Conservation (phyloP, 2,113 vertebrate species). For the Noturus placidus region DNA sequence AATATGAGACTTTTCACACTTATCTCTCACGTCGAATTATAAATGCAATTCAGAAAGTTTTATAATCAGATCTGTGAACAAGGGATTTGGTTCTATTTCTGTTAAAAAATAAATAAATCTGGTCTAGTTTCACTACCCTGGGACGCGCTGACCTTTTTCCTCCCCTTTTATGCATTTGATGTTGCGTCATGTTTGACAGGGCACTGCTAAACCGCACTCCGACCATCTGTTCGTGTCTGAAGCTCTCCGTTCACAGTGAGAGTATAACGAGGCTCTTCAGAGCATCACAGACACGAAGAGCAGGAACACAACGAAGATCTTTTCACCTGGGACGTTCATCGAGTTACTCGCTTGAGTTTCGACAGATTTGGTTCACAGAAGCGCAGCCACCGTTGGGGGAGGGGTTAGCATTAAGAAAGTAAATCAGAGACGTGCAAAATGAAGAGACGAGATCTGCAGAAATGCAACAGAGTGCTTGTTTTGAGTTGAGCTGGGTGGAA, state of each 20-base stretch:
- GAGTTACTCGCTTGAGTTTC: background rate
- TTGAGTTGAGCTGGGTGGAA: no score
- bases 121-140: conserved; percentile 17
- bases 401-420: background rate
- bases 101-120: background rate
- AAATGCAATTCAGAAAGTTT: background rate
- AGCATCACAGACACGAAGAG: background rate
- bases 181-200: conserved; percentile 34
- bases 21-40: background rate
- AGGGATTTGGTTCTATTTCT: background rate
- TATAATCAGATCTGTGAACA: background rate
- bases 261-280: conserved; percentile 21
- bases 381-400: background rate
- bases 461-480: background rate
- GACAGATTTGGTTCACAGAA: background rate
- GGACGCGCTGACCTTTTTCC: conserved; percentile 9
- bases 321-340: background rate
- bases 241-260: conserved; percentile 12
- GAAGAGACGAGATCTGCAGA: background rate
- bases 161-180: conserved; percentile 11
- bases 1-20: background rate
- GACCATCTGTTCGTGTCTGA: conserved; percentile 39
- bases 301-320: background rate
- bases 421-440: background rate
- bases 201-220: conserved; percentile 18